These are phyloP conservation scores for Lytechinus pictus DNA, from an alignment of 35 echinoderm and acorn worm species.

Conservation along the genomic window DNA sequence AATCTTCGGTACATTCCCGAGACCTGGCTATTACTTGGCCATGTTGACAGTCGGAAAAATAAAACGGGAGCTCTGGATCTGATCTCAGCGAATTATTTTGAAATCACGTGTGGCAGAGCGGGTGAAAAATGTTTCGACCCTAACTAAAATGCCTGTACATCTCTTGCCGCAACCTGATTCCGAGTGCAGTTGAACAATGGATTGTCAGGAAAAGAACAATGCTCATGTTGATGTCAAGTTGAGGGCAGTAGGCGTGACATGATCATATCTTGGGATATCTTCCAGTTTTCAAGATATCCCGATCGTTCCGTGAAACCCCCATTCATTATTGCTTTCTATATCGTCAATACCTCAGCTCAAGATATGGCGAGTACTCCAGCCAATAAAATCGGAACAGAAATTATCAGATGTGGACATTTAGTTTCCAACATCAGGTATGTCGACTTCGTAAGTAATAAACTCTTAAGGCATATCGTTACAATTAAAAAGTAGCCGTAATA, in stretches of 20 bases:
- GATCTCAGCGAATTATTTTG: not conserved
- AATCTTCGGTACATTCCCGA: not conserved
- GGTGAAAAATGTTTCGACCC: not conserved
- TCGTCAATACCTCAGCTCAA: no score
- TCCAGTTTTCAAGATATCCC: not conserved
- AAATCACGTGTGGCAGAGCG: not conserved
- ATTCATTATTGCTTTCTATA: no score
- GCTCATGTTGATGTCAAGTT: not conserved
- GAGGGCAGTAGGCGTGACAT: not conserved
- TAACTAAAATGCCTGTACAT: not conserved
- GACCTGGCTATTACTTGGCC: not conserved
- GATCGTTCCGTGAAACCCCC: no score
- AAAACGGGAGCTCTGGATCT: not conserved
- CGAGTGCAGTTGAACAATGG: not conserved
- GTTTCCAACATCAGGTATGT: no score
- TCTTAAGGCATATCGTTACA: no score
- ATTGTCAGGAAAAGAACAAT: not conserved
- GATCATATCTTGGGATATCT: not conserved
- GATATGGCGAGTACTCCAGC: no score
- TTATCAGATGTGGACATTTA: no score
- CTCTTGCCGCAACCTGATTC: not conserved
- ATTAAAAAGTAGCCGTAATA: no score
- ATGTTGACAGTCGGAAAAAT: not conserved
- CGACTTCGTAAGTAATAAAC: no score
- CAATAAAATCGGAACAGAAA: no score